Evolutionary conservation across 2,888 invertebrate species (phyloP), one percentile per base, ranked within the genome.

Genomic region (Falcaria lacertinaria): DNA sequence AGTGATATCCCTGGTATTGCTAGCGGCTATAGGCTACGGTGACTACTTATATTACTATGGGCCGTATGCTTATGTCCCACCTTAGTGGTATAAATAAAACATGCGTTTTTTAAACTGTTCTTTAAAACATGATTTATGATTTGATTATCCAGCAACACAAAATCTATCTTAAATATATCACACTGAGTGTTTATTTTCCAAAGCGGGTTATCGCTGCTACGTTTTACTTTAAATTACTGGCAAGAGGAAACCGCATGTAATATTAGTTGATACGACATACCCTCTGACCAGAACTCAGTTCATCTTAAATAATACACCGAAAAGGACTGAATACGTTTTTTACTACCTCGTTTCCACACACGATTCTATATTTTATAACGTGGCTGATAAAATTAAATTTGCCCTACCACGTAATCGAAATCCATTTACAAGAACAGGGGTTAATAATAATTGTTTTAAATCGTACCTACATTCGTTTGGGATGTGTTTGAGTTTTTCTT

Each of bases 361-460:
- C 28, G 11, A 28, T 28, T 28, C 7, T 28, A 8, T 28, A 28
- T 28, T 11, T 28, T 28, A 28, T 11, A 1, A 1, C 1, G 2
- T 11, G 7, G 28, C 3, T 8, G 11, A 39, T 47, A 47, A 35
- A 41, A 41, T 33, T 47, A 39, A 33, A 39, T 44, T 44, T 44
- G 35, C 36, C 41, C 22, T 41, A 35, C 33, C 41, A 17, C 34
- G 34, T 39, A 28, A 19, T 15, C 14, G 33, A 35, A 41, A 54
- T 59, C 45, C 35, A 54, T 59, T 59, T 38, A 33, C 42, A 16
- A 3, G 28, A 39, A 59, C 57, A 47, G 55, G 58, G 64, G 57
- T 54, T 53, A 48, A 46, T 38, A 32, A 56, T 50, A 48, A 67
- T 65, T 67, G 66, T 60, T 67, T 67, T 58, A 60, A 64, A 65